These are phyloP conservation scores for Hystrix brachyura DNA, from an alignment of 2,113 vertebrate genomes.

Conservation along the genomic window DNA sequence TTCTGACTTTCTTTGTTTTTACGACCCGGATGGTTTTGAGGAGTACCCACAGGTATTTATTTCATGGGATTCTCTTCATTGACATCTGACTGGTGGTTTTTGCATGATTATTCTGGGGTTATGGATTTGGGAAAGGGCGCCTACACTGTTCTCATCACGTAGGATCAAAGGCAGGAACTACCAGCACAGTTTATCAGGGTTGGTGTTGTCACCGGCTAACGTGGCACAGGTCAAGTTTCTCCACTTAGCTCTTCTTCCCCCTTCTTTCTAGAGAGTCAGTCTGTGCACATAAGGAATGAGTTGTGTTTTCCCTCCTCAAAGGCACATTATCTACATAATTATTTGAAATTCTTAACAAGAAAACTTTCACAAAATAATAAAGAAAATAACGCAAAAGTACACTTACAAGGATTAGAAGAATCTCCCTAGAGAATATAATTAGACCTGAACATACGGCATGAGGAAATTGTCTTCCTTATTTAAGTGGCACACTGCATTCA, in stretches of 20 bases:
- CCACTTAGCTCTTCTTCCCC: neutral
- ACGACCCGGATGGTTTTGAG: neutral
- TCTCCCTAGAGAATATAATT: neutral
- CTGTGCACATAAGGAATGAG: neutral
- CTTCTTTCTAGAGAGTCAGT: neutral
- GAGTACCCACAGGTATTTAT: neutral
- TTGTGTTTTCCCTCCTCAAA: neutral
- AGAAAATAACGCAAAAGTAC: neutral
- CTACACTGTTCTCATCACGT: neutral
- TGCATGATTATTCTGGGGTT: neutral
- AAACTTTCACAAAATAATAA: neutral
- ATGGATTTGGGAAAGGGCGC: neutral
- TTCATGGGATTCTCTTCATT: neutral
- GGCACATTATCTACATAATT: neutral
- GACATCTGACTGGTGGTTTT: neutral
- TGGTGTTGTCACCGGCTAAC: neutral
- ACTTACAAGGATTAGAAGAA: neutral
- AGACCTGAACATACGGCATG: neutral
- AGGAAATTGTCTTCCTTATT: neutral
- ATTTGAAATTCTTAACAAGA: constrained; percentile 2
- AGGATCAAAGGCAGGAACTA: neutral
- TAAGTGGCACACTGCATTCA: neutral
- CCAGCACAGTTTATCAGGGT: neutral
- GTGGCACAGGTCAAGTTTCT: neutral
- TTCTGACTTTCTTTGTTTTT: neutral